These are phyloP conservation scores for Excalfactoria chinensis DNA, from an alignment of 2,113 vertebrate species.

Conservation along the genomic window DNA sequence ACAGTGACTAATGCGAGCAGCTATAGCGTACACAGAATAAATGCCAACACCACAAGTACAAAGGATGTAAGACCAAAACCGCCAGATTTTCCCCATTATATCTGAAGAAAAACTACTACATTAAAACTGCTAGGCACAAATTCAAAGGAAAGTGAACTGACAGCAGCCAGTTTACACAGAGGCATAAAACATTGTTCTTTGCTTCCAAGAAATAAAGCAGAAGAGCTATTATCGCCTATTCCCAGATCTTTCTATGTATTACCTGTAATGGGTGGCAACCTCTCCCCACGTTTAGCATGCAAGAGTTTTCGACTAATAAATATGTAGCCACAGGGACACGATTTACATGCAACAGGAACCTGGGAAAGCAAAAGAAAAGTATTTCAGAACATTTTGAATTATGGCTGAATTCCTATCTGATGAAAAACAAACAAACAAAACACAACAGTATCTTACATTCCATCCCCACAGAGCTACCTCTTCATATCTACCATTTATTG, in stretches of 20 bases:
- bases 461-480: neutral
- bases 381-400: neutral
- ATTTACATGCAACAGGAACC: conserved; percentile 98
- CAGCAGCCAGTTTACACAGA: neutral
- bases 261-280: conserved; percentile 86
- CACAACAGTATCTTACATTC: neutral
- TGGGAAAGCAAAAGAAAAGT: conserved; percentile 52
- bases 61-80: neutral
- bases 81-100: neutral
- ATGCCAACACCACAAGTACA: neutral
- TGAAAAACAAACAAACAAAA: neutral
- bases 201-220: neutral
- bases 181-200: neutral
- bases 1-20: neutral
- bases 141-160: neutral
- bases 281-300: conserved; percentile 91
- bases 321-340: conserved; percentile 95
- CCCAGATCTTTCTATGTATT: neutral
- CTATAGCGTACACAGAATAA: neutral
- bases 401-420: neutral
- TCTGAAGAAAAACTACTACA: neutral
- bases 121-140: neutral
- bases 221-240: neutral
- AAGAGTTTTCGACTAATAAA: conserved; percentile 98
- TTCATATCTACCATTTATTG: neutral